Percentiles rank a stretch among this genome's conserved stretches.
phyloP scores from a whole-genome alignment of 2,113 vertebrate species.

The Sylvia atricapilla region DNA sequence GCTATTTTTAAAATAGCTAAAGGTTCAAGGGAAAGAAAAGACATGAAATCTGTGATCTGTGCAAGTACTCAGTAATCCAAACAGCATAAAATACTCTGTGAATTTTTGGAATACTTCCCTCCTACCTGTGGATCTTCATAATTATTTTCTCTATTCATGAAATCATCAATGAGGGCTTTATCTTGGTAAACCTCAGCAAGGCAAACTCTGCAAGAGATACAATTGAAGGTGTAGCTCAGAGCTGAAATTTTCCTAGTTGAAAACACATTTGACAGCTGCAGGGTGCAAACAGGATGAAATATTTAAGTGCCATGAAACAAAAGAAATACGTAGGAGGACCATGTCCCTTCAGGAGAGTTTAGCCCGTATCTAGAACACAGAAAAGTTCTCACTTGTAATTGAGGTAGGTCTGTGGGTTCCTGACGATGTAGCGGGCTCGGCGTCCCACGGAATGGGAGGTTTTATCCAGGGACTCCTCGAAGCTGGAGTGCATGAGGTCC shows the following conservation, averaged over 20 bases:
- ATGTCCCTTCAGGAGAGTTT: not conserved
- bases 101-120: not conserved
- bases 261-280: not conserved
- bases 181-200: conserved; percentile 94
- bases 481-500: conserved; percentile 88
- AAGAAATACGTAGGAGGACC: not conserved
- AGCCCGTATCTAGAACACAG: not conserved
- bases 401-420: conserved; percentile 89
- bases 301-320: not conserved
- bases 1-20: not conserved
- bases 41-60: not conserved
- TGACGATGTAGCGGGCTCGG: conserved; percentile 90
- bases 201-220: conserved; percentile 81
- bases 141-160: conserved; percentile 79
- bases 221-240: not conserved
- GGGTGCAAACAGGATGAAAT: not conserved
- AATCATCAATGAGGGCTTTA: conserved; percentile 79
- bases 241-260: not conserved
- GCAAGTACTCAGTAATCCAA: not conserved
- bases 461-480: conserved; percentile 90
- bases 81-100: not conserved
- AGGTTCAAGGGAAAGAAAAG: not conserved
- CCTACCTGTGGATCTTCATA: conserved; percentile 83
- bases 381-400: conserved; percentile 85
- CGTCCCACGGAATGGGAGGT: conserved; percentile 89